A percentile compares a stretch with the other conserved stretches of the same genome.
Conservation (phyloP, 1,140 invertebrate species). For the Ptiloglossa arizonensis region DNA sequence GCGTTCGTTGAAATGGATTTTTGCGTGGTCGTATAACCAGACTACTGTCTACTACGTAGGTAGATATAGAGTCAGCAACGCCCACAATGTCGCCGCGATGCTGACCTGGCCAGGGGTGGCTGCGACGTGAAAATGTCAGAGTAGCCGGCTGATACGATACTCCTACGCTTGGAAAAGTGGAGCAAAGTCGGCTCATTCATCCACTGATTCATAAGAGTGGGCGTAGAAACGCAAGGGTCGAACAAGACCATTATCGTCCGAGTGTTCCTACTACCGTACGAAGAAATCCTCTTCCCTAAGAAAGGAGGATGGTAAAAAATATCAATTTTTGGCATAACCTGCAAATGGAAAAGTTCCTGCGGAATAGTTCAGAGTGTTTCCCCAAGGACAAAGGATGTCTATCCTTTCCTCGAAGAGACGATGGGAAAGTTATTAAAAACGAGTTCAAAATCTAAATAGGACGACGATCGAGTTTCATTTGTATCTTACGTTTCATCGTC, state of each 20-base stretch:
- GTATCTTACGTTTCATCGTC: too few species aligned
- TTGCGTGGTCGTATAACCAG: slow-evolving; percentile 70
- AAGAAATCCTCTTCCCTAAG: slow-evolving; percentile 12
- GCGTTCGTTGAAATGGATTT: slow-evolving; percentile 67
- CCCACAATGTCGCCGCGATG: slow-evolving; percentile 70
- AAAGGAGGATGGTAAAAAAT: too few species aligned
- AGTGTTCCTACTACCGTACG: slow-evolving; percentile 17
- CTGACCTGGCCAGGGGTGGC: slow-evolving; percentile 51
- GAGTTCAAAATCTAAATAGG: too few species aligned
- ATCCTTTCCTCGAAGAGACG: too few species aligned
- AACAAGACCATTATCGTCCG: slow-evolving; percentile 7
- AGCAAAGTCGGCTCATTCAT: slow-evolving; percentile 78
- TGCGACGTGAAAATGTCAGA: slow-evolving; percentile 70
- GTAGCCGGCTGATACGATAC: slow-evolving; percentile 63
- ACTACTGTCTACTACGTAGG: slow-evolving; percentile 66
- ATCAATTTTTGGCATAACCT: too few species aligned
- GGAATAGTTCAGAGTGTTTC: slow-evolving; percentile 10
- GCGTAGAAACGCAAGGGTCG: slow-evolving; percentile 54
- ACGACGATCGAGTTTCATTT: too few species aligned
- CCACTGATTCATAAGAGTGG: slow-evolving; percentile 72
- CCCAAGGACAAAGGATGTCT: slow-evolving; percentile 15
- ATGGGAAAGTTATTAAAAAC: too few species aligned
- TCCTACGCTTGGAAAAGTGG: slow-evolving; percentile 72
- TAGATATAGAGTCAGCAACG: slow-evolving; percentile 70
- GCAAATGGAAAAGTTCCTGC: too few species aligned